Conservation (phyloP, 2,888 invertebrate genomes). For the Atethmia centrago region DNA sequence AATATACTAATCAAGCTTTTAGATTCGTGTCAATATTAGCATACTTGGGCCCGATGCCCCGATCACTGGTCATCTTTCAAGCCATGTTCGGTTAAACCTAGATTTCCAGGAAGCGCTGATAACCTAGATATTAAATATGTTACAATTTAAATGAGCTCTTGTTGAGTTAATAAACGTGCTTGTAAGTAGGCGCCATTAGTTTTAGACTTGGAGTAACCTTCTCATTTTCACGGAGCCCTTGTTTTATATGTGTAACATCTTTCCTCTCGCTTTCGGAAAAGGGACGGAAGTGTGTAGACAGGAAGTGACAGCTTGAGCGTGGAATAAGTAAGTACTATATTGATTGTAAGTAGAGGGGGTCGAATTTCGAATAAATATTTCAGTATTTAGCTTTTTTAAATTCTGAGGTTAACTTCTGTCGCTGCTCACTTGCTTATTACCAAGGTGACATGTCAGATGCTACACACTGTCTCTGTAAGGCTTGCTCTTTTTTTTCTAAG, state of each 20-base stretch:
- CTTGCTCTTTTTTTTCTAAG: background rate
- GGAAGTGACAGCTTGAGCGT: too few species aligned
- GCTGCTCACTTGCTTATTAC: too few species aligned
- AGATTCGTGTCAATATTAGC: constrained; percentile 42
- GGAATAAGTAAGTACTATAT: too few species aligned
- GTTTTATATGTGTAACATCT: too few species aligned
- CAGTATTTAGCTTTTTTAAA: too few species aligned
- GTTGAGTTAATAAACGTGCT: constrained; percentile 12
- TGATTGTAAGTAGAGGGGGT: too few species aligned
- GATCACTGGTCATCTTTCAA: constrained; percentile 31
- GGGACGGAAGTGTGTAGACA: too few species aligned
- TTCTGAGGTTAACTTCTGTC: too few species aligned
- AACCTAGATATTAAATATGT: constrained; percentile 55
- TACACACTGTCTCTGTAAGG: too few species aligned
- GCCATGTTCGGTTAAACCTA: constrained; percentile 55
- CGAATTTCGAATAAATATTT: too few species aligned
- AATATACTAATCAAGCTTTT: constrained; percentile 43
- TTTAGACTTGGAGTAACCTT: background rate
- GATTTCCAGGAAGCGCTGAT: constrained; percentile 60
- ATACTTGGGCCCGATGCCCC: constrained; percentile 37
- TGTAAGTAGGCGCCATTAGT: constrained; percentile 27
- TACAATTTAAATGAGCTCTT: constrained; percentile 36
- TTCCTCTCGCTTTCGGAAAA: too few species aligned
- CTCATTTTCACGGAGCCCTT: background rate
- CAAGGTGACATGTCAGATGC: too few species aligned